These are phyloP conservation scores for Physocephala rufipes DNA, from an alignment of 2,888 invertebrate genomes.

Conservation along the genomic window DNA sequence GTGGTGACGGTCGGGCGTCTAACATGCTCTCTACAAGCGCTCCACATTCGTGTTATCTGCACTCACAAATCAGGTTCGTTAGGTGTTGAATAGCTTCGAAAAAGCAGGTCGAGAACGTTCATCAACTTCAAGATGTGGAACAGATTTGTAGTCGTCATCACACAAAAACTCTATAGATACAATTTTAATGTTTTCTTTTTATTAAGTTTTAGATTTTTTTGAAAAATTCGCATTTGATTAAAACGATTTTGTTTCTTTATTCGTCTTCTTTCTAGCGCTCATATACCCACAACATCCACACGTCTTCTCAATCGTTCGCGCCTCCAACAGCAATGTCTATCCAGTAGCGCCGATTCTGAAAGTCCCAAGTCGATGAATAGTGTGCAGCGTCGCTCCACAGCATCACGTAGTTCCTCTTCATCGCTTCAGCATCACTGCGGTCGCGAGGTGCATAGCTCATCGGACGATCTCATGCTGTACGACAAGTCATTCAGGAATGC, in stretches of 20 bases:
- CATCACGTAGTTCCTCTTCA: conserved; percentile 58
- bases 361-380: conserved; percentile 59
- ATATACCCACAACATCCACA: conserved; percentile 65
- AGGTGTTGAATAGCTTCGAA: neutral
- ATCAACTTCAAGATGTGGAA: neutral
- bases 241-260: neutral
- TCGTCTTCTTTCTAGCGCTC: conserved; percentile 53
- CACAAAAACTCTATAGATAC: too few species aligned
- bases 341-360: conserved; percentile 61
- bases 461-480: conserved; percentile 70
- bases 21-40: conserved; percentile 50
- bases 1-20: conserved; percentile 31
- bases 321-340: conserved; percentile 59
- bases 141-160: neutral
- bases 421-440: conserved; percentile 47
- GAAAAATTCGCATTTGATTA: neutral
- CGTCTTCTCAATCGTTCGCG: conserved; percentile 65
- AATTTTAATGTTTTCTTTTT: too few species aligned
- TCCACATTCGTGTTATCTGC: conserved; percentile 43
- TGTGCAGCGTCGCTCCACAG: conserved; percentile 45
- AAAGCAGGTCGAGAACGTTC: neutral
- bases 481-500: conserved; percentile 77
- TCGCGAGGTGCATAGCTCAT: conserved; percentile 60
- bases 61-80: conserved; percentile 30
- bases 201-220: neutral